Evolutionary conservation across 2,888 invertebrate species (phyloP).

Genomic region (Stegophylla sp.): DNA sequence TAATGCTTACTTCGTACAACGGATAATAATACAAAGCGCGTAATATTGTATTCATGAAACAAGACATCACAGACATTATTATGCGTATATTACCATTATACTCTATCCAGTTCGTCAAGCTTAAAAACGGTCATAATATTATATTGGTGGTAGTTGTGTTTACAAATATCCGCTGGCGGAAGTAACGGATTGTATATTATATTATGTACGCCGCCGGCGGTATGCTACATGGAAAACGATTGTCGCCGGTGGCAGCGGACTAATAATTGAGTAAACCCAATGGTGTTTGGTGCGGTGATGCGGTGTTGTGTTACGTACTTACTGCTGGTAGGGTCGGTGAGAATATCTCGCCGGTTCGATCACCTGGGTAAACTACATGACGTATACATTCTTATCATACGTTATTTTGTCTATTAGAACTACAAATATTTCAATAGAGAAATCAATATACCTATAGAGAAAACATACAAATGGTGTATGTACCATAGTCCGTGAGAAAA

Average conservation of each 20-base stretch:
- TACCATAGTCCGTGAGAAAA: no score
- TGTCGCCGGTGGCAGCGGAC: slow-evolving; percentile 5
- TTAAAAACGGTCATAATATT: slow-evolving; percentile 11
- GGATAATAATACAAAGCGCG: no score
- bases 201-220: slow-evolving; percentile 3
- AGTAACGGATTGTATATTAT: neutral
- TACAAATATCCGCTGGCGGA: neutral
- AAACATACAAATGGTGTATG: neutral
- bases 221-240: neutral
- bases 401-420: neutral
- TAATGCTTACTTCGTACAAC: no score
- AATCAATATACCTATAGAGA: neutral
- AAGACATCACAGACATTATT: neutral
- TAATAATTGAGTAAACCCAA: slow-evolving; percentile 6
- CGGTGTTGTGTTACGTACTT: no score
- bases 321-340: slow-evolving; percentile 7
- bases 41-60: neutral
- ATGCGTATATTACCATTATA: neutral
- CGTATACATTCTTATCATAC: neutral
- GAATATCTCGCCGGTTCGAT: neutral
- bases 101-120: neutral
- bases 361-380: slow-evolving; percentile 15
- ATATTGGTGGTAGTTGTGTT: neutral
- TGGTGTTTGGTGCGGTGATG: no score
- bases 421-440: neutral